These are phyloP conservation scores for Ellobius talpinus DNA, from an alignment of 2,113 vertebrate genomes.

Conservation along the genomic window DNA sequence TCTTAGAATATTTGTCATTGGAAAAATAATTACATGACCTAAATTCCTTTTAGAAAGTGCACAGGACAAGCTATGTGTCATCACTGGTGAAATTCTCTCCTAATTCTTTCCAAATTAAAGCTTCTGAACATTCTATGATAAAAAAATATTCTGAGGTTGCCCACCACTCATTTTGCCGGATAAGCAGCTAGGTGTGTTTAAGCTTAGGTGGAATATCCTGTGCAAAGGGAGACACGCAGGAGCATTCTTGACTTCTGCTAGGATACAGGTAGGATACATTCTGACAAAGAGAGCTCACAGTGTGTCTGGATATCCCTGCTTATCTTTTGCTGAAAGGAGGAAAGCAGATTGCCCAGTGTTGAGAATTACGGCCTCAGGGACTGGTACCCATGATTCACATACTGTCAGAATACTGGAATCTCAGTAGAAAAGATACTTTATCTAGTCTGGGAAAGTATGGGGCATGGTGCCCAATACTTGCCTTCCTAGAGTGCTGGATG, in stretches of 20 bases:
- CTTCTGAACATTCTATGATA: not conserved
- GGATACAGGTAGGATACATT: not conserved
- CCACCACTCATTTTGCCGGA: not conserved
- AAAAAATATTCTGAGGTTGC: not conserved
- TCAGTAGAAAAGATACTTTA: not conserved
- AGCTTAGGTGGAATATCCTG: not conserved
- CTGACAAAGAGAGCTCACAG: not conserved
- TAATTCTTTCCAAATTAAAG: not conserved
- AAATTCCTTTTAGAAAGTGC: not conserved
- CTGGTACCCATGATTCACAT: not conserved
- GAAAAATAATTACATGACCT: not conserved
- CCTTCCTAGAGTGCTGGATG: not conserved
- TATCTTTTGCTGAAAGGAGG: not conserved
- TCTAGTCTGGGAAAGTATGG: not conserved
- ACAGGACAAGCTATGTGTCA: not conserved
- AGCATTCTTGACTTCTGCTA: not conserved
- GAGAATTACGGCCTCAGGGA: not conserved
- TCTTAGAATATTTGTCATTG: not conserved
- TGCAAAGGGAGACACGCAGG: not conserved
- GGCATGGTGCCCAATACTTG: not conserved
- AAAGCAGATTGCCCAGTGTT: not conserved
- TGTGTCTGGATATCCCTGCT: not conserved
- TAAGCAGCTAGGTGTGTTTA: not conserved
- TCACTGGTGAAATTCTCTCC: not conserved
- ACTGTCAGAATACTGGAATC: not conserved